Evolutionary conservation across 2,113 vertebrate genomes (phyloP), one percentile per base, ranked within the genome.

Genomic region (Donacobius atricapilla): DNA sequence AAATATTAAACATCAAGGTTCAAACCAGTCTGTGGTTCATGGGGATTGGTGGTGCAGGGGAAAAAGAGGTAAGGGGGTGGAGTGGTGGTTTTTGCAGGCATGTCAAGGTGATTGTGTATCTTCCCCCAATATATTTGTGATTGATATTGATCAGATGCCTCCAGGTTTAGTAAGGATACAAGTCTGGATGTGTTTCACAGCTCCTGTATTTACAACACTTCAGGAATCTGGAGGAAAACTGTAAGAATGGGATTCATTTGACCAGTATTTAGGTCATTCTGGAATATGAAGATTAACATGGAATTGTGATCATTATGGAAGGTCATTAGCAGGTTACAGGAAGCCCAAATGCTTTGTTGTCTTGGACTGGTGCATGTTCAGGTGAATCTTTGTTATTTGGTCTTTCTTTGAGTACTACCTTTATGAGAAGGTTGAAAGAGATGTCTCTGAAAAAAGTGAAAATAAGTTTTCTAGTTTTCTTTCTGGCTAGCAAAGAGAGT

Each of bases 401-500:
- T n/a, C n/a, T n/a, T n/a, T n/a, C n/a, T n/a, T n/a, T n/a, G n/a
- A n/a, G n/a, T n/a, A n/a, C n/a, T n/a, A n/a, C n/a, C n/a, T n/a
- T n/a, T n/a, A n/a, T n/a, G n/a, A n/a, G n/a, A n/a, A n/a, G n/a
- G n/a, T n/a, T n/a, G n/a, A n/a, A n/a, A n/a, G n/a, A 71, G 45
- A 30, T 2, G 4, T 68, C 66, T 66, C 48, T 85, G 83, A 81
- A 94, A 16, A 72, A 76, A 89, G 60, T 42, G 17, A 79, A 94
- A 84, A 48, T 72, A 91, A 83, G 37, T 21, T 68, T 75, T 40
- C 24, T 53, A 4, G 16, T 84, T 66, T 94, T 93, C 61, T 87
- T 76, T 91, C 93, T 92, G 72, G 84, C 92, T 83, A 78, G 48
- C 56, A 89, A 95, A 92, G 70, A 89, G 42, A 96, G 66, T 81